Evolutionary conservation across 2,113 vertebrate species (phyloP).

Genomic region (Arizona elegans): DNA sequence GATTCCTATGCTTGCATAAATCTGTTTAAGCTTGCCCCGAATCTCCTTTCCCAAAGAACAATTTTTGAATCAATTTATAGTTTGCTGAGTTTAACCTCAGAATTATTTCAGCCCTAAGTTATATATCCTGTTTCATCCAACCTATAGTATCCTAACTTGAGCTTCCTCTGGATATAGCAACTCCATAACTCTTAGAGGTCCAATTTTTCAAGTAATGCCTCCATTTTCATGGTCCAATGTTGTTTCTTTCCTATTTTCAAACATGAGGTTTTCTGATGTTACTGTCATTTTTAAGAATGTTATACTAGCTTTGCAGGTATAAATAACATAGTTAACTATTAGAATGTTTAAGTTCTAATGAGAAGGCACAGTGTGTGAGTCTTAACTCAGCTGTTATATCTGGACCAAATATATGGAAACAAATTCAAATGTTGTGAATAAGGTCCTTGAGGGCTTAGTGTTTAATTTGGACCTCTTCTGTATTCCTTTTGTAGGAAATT

Average conservation of each 20-base stretch:
- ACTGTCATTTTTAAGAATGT: background rate
- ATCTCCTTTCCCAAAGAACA: background rate
- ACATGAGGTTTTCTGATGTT: background rate
- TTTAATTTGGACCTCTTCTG: background rate
- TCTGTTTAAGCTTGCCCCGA: background rate
- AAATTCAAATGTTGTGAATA: background rate
- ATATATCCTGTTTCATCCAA: background rate
- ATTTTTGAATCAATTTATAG: background rate
- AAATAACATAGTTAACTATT: background rate
- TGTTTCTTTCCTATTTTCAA: background rate
- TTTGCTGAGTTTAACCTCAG: background rate
- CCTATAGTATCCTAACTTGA: background rate
- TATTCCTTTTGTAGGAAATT: background rate
- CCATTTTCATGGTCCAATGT: background rate
- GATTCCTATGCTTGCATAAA: background rate
- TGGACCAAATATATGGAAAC: background rate
- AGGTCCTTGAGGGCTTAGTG: background rate
- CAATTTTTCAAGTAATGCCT: background rate
- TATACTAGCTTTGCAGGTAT: background rate
- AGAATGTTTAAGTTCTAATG: background rate
- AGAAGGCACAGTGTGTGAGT: background rate
- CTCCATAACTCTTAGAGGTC: background rate
- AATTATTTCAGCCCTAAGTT: background rate
- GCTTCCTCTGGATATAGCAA: background rate
- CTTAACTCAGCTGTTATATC: background rate